Percentiles rank a stretch among this genome's conserved stretches.
Conservation (phyloP, 2,888 invertebrate genomes). For the Pomacea canaliculata region DNA sequence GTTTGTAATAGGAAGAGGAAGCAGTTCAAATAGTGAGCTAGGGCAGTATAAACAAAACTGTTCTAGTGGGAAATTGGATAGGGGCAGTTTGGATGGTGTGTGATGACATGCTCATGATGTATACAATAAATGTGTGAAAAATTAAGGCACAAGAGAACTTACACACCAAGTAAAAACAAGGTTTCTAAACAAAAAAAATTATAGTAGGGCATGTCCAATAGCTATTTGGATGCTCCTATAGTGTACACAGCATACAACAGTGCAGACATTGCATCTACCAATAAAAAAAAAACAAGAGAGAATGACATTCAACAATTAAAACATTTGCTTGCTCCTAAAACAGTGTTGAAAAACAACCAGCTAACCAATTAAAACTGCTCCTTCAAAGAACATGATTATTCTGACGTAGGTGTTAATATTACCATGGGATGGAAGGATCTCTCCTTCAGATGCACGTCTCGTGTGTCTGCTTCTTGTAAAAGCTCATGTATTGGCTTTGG, state of each 20-base stretch:
- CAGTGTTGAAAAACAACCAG: too few species aligned
- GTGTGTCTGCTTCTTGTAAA: constrained; percentile 25
- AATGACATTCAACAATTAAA: neutral
- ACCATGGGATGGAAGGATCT: neutral
- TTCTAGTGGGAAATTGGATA: neutral
- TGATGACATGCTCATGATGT: too few species aligned
- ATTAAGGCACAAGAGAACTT: too few species aligned
- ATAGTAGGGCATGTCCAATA: neutral
- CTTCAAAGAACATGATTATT: too few species aligned
- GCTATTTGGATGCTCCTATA: neutral
- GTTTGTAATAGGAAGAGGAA: too few species aligned
- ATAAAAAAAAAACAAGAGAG: neutral
- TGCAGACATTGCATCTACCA: neutral
- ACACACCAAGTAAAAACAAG: too few species aligned
- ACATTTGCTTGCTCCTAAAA: too few species aligned
- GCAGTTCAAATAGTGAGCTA: too few species aligned
- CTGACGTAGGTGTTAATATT: neutral
- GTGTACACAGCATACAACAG: neutral
- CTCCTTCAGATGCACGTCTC: too few species aligned
- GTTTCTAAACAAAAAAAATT: neutral
- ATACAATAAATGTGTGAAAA: too few species aligned
- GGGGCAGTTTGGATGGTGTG: too few species aligned
- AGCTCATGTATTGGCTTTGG: constrained; percentile 32
- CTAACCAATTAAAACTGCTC: too few species aligned
- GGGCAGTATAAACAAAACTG: neutral